Base-by-base conservation (phyloP, 2,113 vertebrate genomes). In the Chamaetylas fuelleborni region DNA sequence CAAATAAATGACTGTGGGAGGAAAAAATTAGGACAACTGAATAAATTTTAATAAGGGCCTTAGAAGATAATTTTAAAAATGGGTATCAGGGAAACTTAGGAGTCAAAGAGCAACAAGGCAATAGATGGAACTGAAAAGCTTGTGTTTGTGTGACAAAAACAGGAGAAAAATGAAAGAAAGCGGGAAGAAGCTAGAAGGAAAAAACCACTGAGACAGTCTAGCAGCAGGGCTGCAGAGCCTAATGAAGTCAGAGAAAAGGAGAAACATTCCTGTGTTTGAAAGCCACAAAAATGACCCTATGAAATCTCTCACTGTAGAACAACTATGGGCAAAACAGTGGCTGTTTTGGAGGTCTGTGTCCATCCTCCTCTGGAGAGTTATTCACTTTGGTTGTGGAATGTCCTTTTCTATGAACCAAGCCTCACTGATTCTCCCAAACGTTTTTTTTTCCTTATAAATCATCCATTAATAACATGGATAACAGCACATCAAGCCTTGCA, bases 381-480 rank as follows among this genome's bases (percentile, higher is more conserved):
- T 0, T n/a, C 6, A 25, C 19, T 76, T 53, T 4, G 18, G 18
- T 50, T 64, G 36, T 62, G 71, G 13, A 79, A 58, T 12, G 4
- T 13, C 19, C 57, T 81, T 38, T 51, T n/a, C 23, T 12, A 11
- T 5, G 5, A 62, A 67, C 19, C 28, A 33, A 6, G 24, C 16
- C n/a, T 74, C 57, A 60, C 40, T 40, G 60, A 26, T 12, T 66
- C 47, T 47, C n/a, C 28, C 57, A 58, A 78, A 45, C 8, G 9
- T 6, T 54, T 31, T 70, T 48, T 17, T 8, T 0, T 5, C 53
- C 26, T 40, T 36, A 33, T 16, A 64, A 72, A 82, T 31, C 43
- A 40, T 4, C n/a, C 36, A 20, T 3, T 47, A 2, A 3, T 47
- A 45, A 16, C 43, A 24, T 0, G 1, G 40, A 20, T 10, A 48